These are phyloP conservation scores for Blastomussa wellsi DNA, from an alignment of 92 coral and sea anemone genomes.

Conservation along the genomic window DNA sequence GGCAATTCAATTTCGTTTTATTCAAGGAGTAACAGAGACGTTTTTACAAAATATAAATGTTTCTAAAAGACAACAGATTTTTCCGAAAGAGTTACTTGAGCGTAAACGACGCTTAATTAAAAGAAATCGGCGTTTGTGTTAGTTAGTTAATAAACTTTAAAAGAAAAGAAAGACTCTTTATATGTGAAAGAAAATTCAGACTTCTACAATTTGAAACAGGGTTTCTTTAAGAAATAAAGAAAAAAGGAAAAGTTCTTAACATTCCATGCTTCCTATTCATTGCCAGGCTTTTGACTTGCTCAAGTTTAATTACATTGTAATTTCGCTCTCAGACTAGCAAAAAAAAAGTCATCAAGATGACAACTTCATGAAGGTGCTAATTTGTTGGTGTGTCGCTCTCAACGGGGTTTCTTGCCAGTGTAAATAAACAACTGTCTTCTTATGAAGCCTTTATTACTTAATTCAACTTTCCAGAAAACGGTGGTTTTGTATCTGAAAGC, in stretches of 20 bases:
- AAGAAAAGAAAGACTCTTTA: not conserved
- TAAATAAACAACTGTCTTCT: not conserved
- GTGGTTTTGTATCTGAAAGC: not conserved
- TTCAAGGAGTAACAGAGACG: not conserved
- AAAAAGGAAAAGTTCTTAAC: too few species aligned
- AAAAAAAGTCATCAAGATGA: not conserved
- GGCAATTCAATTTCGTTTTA: not conserved
- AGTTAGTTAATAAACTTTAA: not conserved
- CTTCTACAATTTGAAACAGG: not conserved
- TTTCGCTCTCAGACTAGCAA: not conserved
- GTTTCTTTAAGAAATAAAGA: not conserved
- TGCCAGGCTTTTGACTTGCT: not conserved
- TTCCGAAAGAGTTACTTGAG: constrained; percentile 1
- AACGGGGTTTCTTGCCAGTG: not conserved
- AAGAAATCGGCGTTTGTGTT: not conserved
- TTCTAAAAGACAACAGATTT: not conserved
- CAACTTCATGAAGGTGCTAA: not conserved
- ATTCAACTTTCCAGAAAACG: not conserved
- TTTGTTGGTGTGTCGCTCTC: not conserved
- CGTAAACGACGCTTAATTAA: not conserved
- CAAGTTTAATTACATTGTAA: not conserved
- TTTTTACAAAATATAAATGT: not conserved
- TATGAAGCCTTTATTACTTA: not conserved
- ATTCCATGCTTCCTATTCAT: not conserved
- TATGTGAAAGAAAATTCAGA: not conserved